Evolutionary conservation across 2,113 vertebrate genomes (phyloP).

Genomic region (Coregonus clupeaformis): DNA sequence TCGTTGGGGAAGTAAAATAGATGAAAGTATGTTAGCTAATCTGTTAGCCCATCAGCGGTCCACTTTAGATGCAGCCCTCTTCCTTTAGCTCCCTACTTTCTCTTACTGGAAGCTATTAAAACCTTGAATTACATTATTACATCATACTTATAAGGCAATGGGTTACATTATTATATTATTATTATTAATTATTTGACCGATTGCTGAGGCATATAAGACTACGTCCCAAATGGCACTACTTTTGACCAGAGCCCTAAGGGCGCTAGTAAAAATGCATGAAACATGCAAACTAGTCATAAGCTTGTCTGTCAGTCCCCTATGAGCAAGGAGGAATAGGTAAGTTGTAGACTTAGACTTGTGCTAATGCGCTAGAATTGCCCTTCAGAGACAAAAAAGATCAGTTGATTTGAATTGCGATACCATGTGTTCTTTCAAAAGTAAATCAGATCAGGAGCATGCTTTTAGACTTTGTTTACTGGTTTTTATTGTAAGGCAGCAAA

Average conservation of each 20-base stretch:
- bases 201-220: too few species aligned
- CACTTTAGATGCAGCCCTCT: neutral
- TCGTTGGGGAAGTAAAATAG: conserved; percentile 38
- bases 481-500: conserved; percentile 47
- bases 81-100: neutral
- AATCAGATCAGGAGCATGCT: conserved; percentile 36
- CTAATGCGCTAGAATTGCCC: neutral
- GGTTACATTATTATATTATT: too few species aligned
- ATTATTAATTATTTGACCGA: too few species aligned
- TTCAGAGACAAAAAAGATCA: too few species aligned
- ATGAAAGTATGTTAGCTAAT: conserved; percentile 30
- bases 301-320: too few species aligned
- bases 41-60: conserved; percentile 16
- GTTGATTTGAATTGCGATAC: neutral
- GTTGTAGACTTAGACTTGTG: neutral
- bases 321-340: too few species aligned
- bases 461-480: conserved; percentile 56
- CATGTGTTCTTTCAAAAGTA: conserved; percentile 22
- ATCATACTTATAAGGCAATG: too few species aligned
- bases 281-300: too few species aligned
- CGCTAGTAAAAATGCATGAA: too few species aligned
- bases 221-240: too few species aligned
- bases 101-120: conserved; percentile 3
- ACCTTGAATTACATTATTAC: neutral
- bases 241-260: too few species aligned